Evolutionary conservation across 1,140 invertebrate species (phyloP).

Genomic region (Stegodyphus dumicola): DNA sequence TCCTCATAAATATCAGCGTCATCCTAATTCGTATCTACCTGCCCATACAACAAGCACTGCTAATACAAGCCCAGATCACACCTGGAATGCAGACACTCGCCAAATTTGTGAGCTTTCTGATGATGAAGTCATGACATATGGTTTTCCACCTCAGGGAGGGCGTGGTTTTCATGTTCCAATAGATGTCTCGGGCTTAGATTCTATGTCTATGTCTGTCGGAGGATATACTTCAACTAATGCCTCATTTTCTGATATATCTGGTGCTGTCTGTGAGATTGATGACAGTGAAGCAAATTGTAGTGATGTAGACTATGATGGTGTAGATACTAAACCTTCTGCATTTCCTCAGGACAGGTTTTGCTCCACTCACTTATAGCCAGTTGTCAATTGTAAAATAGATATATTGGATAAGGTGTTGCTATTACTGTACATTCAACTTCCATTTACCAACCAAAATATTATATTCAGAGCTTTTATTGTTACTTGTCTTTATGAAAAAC

Average conservation of each 20-base stretch:
- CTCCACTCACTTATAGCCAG: conserved; percentile 57
- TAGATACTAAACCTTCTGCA: conserved; percentile 23
- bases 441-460: too few relatives aligned
- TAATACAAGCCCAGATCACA: conserved; percentile 52
- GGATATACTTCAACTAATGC: conserved; percentile 75
- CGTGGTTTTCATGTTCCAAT: conserved; percentile 45
- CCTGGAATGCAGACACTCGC: conserved; percentile 59
- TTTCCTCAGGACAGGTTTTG: conserved; percentile 54
- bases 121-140: conserved; percentile 63
- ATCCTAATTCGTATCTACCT: conserved; percentile 87
- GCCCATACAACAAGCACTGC: conserved; percentile 46
- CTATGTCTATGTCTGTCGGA: conserved; percentile 78
- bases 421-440: too few relatives aligned
- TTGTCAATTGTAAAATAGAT: background rate
- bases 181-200: conserved; percentile 72
- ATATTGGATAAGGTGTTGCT: too few relatives aligned
- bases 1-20: conserved; percentile 80
- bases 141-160: conserved; percentile 62
- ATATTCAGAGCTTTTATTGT: too few relatives aligned
- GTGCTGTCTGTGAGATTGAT: conserved; percentile 88
- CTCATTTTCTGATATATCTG: conserved; percentile 82
- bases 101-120: conserved; percentile 63
- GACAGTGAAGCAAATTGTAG: conserved; percentile 80
- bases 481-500: too few relatives aligned
- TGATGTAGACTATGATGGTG: conserved; percentile 87